Evolutionary conservation across 2,888 invertebrate species (phyloP).

Genomic region (Pomacea canaliculata): DNA sequence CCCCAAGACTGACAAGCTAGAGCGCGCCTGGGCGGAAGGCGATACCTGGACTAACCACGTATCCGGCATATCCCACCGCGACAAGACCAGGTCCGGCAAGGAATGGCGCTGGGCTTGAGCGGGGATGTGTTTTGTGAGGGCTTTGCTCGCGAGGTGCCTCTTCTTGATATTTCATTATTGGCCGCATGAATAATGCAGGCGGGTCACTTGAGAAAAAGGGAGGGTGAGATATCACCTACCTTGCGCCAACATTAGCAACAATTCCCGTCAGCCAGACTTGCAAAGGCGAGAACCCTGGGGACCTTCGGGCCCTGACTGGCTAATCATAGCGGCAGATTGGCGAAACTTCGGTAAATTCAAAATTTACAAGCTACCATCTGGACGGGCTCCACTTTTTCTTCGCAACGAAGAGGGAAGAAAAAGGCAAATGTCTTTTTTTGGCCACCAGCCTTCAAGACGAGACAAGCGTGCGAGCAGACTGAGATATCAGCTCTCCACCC

Average conservation of each 20-base stretch:
- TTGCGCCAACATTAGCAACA: conserved; percentile 3
- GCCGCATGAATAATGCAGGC: conserved; percentile 22
- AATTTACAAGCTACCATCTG: conserved; percentile 4
- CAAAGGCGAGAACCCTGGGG: neutral
- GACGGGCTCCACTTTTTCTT: neutral
- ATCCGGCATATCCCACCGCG: too few species aligned
- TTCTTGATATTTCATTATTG: conserved; percentile 23
- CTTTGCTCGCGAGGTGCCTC: neutral
- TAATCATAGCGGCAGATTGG: conserved; percentile 2
- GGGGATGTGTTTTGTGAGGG: too few species aligned
- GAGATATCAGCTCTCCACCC: too few species aligned
- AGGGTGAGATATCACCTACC: conserved; percentile 21
- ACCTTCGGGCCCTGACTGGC: neutral
- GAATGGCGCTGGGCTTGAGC: too few species aligned
- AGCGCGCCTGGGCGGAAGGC: too few species aligned
- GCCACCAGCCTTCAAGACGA: too few species aligned
- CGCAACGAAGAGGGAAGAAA: too few species aligned
- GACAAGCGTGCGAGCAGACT: too few species aligned
- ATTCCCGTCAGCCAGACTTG: neutral
- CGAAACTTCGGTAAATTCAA: conserved; percentile 3
- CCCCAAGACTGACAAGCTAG: too few species aligned
- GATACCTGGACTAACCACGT: too few species aligned
- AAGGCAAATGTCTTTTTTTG: too few species aligned
- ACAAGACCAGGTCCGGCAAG: too few species aligned
- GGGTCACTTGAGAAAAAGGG: conserved; percentile 11